Conservation (phyloP, 2,113 vertebrate genomes). For the Brachyhypopomus occidentalis region DNA sequence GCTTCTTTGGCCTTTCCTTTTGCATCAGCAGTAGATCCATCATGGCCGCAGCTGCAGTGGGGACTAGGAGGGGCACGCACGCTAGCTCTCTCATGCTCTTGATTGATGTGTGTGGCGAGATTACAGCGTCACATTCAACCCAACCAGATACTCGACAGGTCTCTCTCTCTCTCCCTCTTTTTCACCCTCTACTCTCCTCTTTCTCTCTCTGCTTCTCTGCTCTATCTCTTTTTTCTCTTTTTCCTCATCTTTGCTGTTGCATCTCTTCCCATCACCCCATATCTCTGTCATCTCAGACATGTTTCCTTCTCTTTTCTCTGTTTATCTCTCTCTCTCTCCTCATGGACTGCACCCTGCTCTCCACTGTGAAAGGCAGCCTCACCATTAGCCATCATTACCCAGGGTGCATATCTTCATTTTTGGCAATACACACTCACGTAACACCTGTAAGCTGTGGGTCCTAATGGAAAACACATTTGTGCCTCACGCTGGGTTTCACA, state of each 20-base stretch:
- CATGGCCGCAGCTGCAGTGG: background rate
- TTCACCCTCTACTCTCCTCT: background rate
- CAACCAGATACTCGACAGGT: background rate
- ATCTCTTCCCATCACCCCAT: background rate
- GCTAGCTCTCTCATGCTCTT: constrained; percentile 11
- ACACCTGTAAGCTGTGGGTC: no score
- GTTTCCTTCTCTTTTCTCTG: no score
- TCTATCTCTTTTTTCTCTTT: background rate
- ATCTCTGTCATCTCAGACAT: background rate
- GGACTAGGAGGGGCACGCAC: background rate
- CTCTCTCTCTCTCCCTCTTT: background rate
- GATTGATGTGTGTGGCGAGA: constrained; percentile 2
- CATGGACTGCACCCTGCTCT: background rate
- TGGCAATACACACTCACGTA: background rate
- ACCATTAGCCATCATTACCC: background rate
- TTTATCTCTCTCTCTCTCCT: background rate
- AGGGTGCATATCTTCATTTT: background rate
- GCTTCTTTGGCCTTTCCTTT: constrained; percentile 1
- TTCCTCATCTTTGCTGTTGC: no score
- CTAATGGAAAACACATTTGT: no score
- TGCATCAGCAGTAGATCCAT: constrained; percentile 25
- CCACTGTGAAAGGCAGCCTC: background rate
- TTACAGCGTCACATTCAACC: background rate
- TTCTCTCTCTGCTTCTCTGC: background rate
- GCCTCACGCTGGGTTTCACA: no score